These are phyloP conservation scores for Holacanthella duospinosa DNA, from an alignment of 2,888 invertebrate genomes.

Conservation along the genomic window DNA sequence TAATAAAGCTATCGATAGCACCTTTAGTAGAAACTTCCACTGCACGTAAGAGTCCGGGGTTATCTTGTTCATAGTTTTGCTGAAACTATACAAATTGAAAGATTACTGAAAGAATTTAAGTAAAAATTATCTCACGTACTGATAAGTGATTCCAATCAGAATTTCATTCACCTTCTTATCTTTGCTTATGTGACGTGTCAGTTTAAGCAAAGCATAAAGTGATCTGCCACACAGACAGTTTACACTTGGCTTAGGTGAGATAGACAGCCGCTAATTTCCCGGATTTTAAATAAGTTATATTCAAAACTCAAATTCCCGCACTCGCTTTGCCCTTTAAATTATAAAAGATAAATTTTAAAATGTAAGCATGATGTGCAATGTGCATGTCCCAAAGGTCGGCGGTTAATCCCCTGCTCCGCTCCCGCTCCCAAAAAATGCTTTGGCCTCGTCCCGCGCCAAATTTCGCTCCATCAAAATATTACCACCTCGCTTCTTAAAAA, in stretches of 20 bases:
- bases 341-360: no score
- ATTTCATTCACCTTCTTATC: no score
- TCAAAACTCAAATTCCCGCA: not conserved
- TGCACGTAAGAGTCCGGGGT: not conserved
- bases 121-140: not conserved
- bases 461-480: no score
- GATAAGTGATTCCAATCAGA: not conserved
- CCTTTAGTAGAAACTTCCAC: conserved; percentile 10
- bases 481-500: no score
- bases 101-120: not conserved
- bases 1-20: conserved; percentile 20
- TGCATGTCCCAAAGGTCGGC: no score
- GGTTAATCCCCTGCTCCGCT: no score
- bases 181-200: not conserved
- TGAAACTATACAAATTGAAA: not conserved
- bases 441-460: no score
- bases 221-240: no score
- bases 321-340: no score
- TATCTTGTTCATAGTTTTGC: not conserved
- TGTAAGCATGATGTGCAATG: no score
- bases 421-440: no score
- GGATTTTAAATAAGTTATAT: not conserved
- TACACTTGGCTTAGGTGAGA: no score
- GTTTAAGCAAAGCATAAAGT: not conserved
- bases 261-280: not conserved